Conservation (phyloP, 2,888 invertebrate species). For the Pammene aurita region DNA sequence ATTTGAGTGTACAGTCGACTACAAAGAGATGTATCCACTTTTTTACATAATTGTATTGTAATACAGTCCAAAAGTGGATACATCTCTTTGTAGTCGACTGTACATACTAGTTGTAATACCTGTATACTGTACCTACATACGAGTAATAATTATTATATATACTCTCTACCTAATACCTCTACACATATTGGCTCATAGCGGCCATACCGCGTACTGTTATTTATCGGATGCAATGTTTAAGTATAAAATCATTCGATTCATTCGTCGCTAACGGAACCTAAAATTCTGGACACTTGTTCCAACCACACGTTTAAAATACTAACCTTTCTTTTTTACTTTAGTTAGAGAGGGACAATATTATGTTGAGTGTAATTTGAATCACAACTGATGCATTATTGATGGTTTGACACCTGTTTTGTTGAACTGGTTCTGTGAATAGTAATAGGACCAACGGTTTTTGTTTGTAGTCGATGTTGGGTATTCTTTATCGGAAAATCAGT, state of each 20-base stretch:
- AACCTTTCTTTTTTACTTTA: background rate
- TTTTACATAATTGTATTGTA: too few relatives aligned
- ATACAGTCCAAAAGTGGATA: too few relatives aligned
- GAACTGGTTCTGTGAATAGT: conserved; percentile 38
- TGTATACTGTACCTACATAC: too few relatives aligned
- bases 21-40: too few relatives aligned
- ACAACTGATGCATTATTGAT: conserved; percentile 50
- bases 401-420: conserved; percentile 47
- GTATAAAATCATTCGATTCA: background rate
- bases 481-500: background rate
- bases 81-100: too few relatives aligned
- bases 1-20: too few relatives aligned
- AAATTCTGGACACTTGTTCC: conserved; percentile 11
- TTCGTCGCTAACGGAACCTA: conserved; percentile 48
- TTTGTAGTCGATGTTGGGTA: background rate
- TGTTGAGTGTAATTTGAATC: conserved; percentile 18
- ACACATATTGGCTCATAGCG: too few relatives aligned
- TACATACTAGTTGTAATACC: too few relatives aligned
- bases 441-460: conserved; percentile 18
- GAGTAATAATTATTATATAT: too few relatives aligned
- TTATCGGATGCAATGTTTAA: background rate
- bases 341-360: conserved; percentile 12
- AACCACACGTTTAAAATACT: background rate
- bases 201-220: background rate
- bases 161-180: too few relatives aligned